These are phyloP conservation scores for Paraplagusia blochii DNA, from an alignment of 2,113 vertebrate genomes.

Conservation along the genomic window DNA sequence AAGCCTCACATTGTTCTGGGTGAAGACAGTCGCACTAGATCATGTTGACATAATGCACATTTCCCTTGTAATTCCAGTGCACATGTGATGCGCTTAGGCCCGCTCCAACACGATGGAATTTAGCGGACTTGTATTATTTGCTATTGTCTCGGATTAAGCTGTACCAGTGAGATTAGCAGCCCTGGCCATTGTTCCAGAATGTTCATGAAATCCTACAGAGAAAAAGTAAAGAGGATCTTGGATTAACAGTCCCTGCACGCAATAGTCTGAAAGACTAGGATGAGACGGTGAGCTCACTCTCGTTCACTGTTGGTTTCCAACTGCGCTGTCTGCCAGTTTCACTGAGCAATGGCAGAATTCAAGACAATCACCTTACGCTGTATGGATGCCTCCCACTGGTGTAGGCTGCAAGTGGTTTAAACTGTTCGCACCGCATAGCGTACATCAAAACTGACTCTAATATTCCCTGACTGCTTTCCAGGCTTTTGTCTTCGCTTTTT, in stretches of 20 bases:
- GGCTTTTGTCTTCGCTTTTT: constrained; percentile 45
- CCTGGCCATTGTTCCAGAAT: constrained; percentile 74
- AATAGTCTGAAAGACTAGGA: constrained; percentile 53
- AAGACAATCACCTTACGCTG: constrained; percentile 69
- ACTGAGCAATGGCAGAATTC: constrained; percentile 61
- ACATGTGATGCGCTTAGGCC: constrained; percentile 75
- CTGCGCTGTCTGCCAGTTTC: constrained; percentile 57
- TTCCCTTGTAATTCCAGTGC: constrained; percentile 76
- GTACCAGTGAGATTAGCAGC: constrained; percentile 77
- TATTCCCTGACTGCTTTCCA: constrained; percentile 46
- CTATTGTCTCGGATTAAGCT: constrained; percentile 80
- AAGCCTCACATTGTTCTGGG: constrained; percentile 71
- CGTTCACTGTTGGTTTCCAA: constrained; percentile 44
- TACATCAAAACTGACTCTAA: constrained; percentile 49
- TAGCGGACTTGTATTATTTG: constrained; percentile 73
- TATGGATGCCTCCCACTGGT: constrained; percentile 65
- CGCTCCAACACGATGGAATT: constrained; percentile 69
- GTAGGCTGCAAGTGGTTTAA: constrained; percentile 49
- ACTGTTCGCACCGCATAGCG: constrained; percentile 30
- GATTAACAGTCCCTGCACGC: constrained; percentile 73
- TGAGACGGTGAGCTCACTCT: constrained; percentile 31
- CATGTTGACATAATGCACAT: constrained; percentile 69
- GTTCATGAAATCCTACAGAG: constrained; percentile 77
- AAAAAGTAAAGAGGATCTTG: constrained; percentile 78
- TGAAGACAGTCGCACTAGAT: constrained; percentile 69